phyloP scores from a whole-genome alignment of 2,797 vertebrate species.

The Kryptopterus vitreolus region DNA sequence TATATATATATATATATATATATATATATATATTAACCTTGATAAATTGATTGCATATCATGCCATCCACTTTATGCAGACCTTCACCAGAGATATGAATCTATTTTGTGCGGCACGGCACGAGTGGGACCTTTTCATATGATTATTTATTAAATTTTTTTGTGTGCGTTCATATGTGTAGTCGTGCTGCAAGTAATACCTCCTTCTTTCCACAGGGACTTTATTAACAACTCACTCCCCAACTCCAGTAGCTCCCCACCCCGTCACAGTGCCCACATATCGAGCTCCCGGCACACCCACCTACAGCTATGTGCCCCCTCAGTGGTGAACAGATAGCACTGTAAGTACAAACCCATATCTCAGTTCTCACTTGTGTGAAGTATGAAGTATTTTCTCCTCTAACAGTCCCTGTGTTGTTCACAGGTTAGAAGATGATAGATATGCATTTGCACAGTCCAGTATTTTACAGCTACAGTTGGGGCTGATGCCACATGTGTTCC shows the following conservation, averaged over 20 bases:
- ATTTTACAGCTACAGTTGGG: constrained; percentile 83
- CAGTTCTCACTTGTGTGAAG: neutral
- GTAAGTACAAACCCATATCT: constrained; percentile 73
- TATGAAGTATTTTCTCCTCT: neutral
- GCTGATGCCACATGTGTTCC: constrained; percentile 84
- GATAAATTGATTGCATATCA: neutral
- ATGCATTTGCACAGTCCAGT: constrained; percentile 91
- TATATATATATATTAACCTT: too few species aligned
- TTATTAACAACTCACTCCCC: constrained; percentile 96
- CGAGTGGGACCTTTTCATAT: neutral
- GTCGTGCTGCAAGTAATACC: neutral
- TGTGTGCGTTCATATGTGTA: neutral
- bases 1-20: too few species aligned
- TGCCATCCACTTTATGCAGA: neutral
- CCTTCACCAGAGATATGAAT: neutral
- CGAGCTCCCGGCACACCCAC: constrained; percentile 91
- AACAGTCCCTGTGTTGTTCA: constrained; percentile 21
- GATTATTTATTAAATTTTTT: neutral
- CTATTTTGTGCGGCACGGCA: neutral
- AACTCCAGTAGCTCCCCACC: constrained; percentile 87
- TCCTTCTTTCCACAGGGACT: constrained; percentile 79
- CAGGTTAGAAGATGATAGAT: constrained; percentile 90
- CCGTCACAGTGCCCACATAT: constrained; percentile 91
- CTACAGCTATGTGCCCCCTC: constrained; percentile 97
- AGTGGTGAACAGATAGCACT: constrained; percentile 89